These are phyloP conservation scores for Alcis repandata DNA, from an alignment of 2,888 invertebrate genomes.

Conservation along the genomic window DNA sequence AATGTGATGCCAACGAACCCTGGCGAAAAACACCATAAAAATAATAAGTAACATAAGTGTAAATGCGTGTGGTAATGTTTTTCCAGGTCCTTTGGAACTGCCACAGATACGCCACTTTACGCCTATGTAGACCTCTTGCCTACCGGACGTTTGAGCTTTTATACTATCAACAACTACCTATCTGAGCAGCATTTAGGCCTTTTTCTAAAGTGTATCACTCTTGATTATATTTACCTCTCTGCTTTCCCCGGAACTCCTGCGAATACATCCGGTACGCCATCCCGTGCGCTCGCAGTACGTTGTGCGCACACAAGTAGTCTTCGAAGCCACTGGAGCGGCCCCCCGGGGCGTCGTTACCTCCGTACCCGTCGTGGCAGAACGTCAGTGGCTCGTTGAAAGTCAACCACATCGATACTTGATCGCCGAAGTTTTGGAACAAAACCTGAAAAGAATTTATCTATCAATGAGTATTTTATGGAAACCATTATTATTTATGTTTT, in stretches of 20 bases:
- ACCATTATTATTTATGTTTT: too few relatives aligned
- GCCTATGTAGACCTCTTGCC: too few relatives aligned
- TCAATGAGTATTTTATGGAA: too few relatives aligned
- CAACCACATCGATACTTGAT: slow-evolving; percentile 84
- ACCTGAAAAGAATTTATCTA: slow-evolving; percentile 56
- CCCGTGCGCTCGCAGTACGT: slow-evolving; percentile 88
- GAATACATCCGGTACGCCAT: slow-evolving; percentile 87
- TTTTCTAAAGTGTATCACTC: too few relatives aligned
- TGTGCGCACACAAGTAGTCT: slow-evolving; percentile 88
- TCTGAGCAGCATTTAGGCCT: too few relatives aligned
- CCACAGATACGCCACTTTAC: too few relatives aligned
- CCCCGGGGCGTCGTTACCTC: slow-evolving; percentile 82
- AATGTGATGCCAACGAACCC: slow-evolving; percentile 75
- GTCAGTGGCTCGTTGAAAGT: slow-evolving; percentile 89
- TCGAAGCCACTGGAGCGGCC: slow-evolving; percentile 81
- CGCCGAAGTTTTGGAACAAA: slow-evolving; percentile 81
- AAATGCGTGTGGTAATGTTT: too few relatives aligned
- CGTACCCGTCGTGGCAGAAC: slow-evolving; percentile 81
- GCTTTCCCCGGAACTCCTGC: slow-evolving; percentile 65
- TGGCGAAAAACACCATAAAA: slow-evolving; percentile 49
- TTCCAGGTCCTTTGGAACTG: too few relatives aligned
- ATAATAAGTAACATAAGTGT: too few relatives aligned
- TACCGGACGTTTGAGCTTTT: too few relatives aligned
- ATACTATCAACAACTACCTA: too few relatives aligned
- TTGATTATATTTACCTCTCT: slow-evolving; percentile 23